These are phyloP conservation scores for Delphinus delphis DNA, from an alignment of 2,113 vertebrate genomes.

Conservation along the genomic window DNA sequence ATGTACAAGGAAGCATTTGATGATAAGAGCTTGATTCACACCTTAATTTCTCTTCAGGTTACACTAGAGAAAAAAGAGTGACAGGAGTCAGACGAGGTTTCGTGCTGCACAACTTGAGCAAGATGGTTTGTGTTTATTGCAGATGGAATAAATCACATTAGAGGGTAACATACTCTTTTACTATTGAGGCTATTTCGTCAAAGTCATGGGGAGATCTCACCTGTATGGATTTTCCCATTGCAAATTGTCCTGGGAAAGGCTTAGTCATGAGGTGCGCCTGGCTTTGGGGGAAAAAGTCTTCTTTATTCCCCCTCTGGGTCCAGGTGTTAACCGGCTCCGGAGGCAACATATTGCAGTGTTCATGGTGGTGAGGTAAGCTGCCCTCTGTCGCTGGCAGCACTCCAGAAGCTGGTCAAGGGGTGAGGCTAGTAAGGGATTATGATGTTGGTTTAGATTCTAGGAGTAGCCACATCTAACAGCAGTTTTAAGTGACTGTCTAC, in stretches of 20 bases:
- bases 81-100: not conserved
- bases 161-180: not conserved
- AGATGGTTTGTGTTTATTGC: not conserved
- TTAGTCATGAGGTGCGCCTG: not conserved
- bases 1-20: not conserved
- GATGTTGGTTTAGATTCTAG: not conserved
- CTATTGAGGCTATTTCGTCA: not conserved
- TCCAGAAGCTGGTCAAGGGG: not conserved
- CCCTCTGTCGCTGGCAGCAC: not conserved
- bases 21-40: not conserved
- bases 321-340: not conserved
- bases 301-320: not conserved
- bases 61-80: not conserved
- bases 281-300: not conserved
- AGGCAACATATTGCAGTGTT: not conserved
- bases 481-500: not conserved
- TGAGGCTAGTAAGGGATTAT: not conserved
- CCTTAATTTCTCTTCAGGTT: not conserved
- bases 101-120: not conserved
- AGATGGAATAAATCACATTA: not conserved
- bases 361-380: not conserved
- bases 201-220: not conserved
- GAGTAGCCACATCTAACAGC: not conserved
- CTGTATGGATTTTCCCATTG: not conserved
- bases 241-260: not conserved